Base-by-base conservation (phyloP, 2,797 vertebrate genomes). In the Danio tinwini region DNA sequence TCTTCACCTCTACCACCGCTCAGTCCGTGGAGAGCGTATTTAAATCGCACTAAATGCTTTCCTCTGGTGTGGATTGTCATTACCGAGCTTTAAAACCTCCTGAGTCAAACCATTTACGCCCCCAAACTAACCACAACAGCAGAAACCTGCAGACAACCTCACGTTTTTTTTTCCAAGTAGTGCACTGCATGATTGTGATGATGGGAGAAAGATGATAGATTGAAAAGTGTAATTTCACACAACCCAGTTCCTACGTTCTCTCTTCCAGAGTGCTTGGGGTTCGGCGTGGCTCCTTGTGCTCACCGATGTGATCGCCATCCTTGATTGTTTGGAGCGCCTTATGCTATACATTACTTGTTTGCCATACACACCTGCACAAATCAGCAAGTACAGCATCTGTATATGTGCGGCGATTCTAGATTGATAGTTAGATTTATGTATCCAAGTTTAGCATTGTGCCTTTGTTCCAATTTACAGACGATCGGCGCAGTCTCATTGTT, bases 31-130 rank as follows among this genome's bases (percentile, higher is more conserved):
- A 52, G 65, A 70, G 56, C 6, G 4, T 53, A 62, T 78, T 71
- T 70, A 78, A 78, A 79, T 79, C 10, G 0, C 58, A 53, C 56
- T 71, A 53, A 72, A 71, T 63, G 68, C 47, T 71, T 72, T 79
- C 71, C 47, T 79, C 58, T 79, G 39, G 14, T 63, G 68, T 9
- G 59, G 56, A 78, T 62, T 71, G 65, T 63, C 47, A 69, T 71
- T 67, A 71, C 56, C 68, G 52, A 47, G 52, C 75, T 77, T 56
- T 37, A 12, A 71, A 63, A 72, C 37, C 47, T 71, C 14, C 5
- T 11, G 19, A 72, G 58, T 71, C 76, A 70, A 52, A 16, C 37
- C 65, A 70, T 78, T 78, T 62, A 78, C n/a, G 17, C 76, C 67
- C 76, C 45, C 65, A 52, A 78, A 61, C 55, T 50, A 78, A 70